Percentiles rank a stretch among this genome's conserved stretches.
These are phyloP conservation scores for Hyperoplus immaculatus DNA, from an alignment of 2,797 vertebrate species.

Conservation along the genomic window DNA sequence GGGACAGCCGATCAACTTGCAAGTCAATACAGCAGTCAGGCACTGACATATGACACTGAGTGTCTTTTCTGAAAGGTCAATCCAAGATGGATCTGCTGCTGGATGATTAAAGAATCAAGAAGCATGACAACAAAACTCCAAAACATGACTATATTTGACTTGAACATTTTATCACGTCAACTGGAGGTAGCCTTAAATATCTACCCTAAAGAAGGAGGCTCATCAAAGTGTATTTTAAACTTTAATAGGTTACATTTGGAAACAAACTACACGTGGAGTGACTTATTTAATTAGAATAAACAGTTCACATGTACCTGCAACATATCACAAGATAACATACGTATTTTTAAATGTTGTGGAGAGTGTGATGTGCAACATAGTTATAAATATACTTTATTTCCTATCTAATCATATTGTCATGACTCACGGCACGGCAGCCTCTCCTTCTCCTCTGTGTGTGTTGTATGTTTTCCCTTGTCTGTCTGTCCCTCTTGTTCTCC, in stretches of 20 bases:
- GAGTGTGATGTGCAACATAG: no score
- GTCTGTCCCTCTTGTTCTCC: no score
- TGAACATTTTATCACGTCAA: slow-evolving; percentile 5
- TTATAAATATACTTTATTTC: no score
- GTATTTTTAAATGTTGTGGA: no score
- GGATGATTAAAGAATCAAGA: slow-evolving; percentile 47
- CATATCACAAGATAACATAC: no score
- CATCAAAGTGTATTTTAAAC: neutral
- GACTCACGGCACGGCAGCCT: no score
- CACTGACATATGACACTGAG: slow-evolving; percentile 50
- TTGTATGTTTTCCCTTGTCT: no score
- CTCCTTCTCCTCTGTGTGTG: no score
- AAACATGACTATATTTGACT: slow-evolving; percentile 1
- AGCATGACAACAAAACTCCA: slow-evolving; percentile 14
- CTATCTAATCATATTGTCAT: no score
- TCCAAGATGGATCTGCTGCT: slow-evolving; percentile 54
- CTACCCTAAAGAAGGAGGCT: neutral
- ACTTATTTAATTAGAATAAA: neutral
- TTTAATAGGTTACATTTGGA: neutral
- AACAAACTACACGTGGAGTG: neutral
- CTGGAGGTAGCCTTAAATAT: neutral
- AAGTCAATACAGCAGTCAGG: slow-evolving; percentile 51
- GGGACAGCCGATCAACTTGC: neutral
- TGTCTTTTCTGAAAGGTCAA: slow-evolving; percentile 74
- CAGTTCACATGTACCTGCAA: neutral